A percentile compares a stretch with the other conserved stretches of the same genome.
Evolutionary conservation across 2,888 invertebrate species (phyloP).

Genomic region (Tupiocoris notatus): DNA sequence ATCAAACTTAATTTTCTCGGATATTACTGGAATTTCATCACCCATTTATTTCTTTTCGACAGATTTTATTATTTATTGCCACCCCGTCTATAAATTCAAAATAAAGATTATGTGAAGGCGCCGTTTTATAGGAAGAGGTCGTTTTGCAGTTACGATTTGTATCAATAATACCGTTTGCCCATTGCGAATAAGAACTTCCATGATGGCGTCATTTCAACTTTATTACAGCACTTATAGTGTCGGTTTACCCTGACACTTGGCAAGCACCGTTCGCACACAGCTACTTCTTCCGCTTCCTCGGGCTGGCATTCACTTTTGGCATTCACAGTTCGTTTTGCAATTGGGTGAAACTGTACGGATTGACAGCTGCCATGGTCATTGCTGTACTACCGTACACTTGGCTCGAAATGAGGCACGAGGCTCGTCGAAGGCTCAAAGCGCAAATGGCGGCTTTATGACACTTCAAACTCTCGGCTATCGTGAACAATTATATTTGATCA

Average conservation of each 20-base stretch:
- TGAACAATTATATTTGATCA: background rate
- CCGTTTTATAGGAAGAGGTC: too few relatives aligned
- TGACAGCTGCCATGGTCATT: slow-evolving; percentile 57
- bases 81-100: background rate
- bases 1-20: too few relatives aligned
- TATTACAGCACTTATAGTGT: slow-evolving; percentile 49
- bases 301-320: slow-evolving; percentile 60
- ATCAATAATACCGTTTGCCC: too few relatives aligned
- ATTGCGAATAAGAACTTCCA: too few relatives aligned
- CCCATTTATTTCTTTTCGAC: too few relatives aligned
- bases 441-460: slow-evolving; percentile 33
- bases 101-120: too few relatives aligned
- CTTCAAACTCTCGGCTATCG: background rate
- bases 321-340: slow-evolving; percentile 62
- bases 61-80: too few relatives aligned
- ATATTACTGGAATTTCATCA: too few relatives aligned
- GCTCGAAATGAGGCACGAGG: slow-evolving; percentile 55
- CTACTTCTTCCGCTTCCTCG: slow-evolving; percentile 60
- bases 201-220: too few relatives aligned
- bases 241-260: slow-evolving; percentile 54
- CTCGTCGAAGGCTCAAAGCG: slow-evolving; percentile 38
- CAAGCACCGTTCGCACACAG: slow-evolving; percentile 56
- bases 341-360: slow-evolving; percentile 56
- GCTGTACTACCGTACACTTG: slow-evolving; percentile 60
- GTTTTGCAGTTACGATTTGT: too few relatives aligned